Evolutionary conservation across 1,140 invertebrate species (phyloP).

Genomic region (Aphaenogaster rudis): DNA sequence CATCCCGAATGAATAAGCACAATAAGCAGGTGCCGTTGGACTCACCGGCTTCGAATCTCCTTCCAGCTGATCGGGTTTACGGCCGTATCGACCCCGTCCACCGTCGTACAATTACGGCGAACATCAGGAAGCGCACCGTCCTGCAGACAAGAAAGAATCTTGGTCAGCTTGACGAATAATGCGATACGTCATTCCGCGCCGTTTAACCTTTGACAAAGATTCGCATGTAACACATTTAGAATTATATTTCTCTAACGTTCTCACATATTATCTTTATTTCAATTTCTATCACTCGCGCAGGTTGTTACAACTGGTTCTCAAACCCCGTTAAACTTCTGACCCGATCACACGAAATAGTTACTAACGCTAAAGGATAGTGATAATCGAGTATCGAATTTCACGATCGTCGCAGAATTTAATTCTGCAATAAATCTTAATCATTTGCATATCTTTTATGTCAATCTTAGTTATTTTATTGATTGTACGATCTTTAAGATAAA

Average conservation of each 20-base stretch:
- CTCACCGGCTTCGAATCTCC: conserved; percentile 85
- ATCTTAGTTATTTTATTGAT: background rate
- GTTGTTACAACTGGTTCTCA: background rate
- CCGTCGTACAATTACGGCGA: conserved; percentile 81
- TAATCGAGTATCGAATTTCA: conserved; percentile 39
- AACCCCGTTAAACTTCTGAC: conserved; percentile 17
- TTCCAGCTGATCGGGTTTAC: conserved; percentile 85
- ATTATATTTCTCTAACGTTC: conserved; percentile 16
- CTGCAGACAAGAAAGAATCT: conserved; percentile 78
- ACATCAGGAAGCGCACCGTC: conserved; percentile 82
- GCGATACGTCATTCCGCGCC: conserved; percentile 54
- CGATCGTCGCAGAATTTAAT: background rate
- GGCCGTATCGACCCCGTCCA: conserved; percentile 85
- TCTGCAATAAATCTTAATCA: background rate
- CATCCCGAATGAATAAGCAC: conserved; percentile 73
- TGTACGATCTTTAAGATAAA: background rate
- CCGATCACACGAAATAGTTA: background rate
- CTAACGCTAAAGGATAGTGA: background rate
- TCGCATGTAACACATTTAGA: conserved; percentile 1
- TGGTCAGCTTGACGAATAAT: conserved; percentile 66
- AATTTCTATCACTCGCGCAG: background rate
- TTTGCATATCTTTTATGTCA: background rate
- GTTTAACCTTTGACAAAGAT: conserved; percentile 51
- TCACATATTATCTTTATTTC: conserved; percentile 13
- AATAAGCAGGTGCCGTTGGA: conserved; percentile 75